Evolutionary conservation across 2,113 vertebrate genomes (phyloP), one percentile per base, ranked within the genome.

Genomic region (Pseudopipra pipra): DNA sequence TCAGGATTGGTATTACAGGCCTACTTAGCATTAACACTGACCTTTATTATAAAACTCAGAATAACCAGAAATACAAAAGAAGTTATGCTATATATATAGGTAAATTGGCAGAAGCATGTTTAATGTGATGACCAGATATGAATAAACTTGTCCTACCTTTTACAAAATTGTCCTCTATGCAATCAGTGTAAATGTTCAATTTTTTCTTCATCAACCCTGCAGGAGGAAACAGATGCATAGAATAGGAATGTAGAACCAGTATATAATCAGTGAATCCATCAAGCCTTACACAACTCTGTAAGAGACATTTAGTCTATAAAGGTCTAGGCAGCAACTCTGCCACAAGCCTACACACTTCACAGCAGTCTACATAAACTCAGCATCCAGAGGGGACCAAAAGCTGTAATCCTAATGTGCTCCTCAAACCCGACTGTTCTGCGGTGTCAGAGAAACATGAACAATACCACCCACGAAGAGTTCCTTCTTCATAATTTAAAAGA

Each of bases 21-120:
- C 39, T 97, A 73, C 76, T 96, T 95, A 95, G 8, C 77, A 41
- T 95, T 94, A 96, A 95, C n/a, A 78, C 82, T 94, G 54, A 67
- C n/a, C 35, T 93, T 75, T 86, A 93, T 76, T 83, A 37, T 52
- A 54, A 65, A 83, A 72, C 18, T 68, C 49, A 30, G 44, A 87
- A 80, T 70, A 47, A 55, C 22, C 13, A 81, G 39, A 76, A 81
- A 88, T 78, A 79, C 46, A 83, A 87, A 93, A 86, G 6, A 23
- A 75, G 54, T 92, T 85, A 71, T 31, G 25, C 51, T 88, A 41
- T 41, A 41, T 79, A 14, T 47, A 28, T 65, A 71, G 61, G 67
- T 89, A 87, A 75, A 79, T 65, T 86, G 68, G 61, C 49, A 81
- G 63, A 92, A 90, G 17, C 17, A 47, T 28, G 20, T 87, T 96